These are phyloP conservation scores for Palloptera scutellata DNA, from an alignment of 2,888 invertebrate species.

Conservation along the genomic window DNA sequence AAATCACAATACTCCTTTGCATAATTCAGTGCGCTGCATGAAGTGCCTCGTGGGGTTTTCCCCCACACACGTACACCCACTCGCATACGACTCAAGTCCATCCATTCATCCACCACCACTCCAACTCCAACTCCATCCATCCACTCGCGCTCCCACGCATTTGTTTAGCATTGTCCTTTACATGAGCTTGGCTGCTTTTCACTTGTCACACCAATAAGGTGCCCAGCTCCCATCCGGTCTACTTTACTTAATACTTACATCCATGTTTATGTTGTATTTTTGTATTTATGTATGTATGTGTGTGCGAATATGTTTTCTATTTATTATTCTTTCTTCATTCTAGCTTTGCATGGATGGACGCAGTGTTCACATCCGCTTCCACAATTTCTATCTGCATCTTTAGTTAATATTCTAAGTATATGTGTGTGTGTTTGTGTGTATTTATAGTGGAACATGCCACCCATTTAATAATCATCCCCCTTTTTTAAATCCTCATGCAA, in stretches of 20 bases:
- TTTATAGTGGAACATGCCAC: conserved; percentile 60
- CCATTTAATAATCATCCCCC: conserved; percentile 63
- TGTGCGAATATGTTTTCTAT: no score
- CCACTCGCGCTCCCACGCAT: conserved; percentile 14
- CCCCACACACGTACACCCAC: background rate
- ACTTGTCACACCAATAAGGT: conserved; percentile 46
- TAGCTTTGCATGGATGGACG: conserved; percentile 12
- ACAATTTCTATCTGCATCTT: conserved; percentile 12
- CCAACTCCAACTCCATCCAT: no score
- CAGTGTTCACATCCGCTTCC: conserved; percentile 32
- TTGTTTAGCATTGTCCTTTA: conserved; percentile 21
- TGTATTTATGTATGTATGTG: no score
- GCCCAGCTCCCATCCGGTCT: conserved; percentile 33
- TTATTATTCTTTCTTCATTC: background rate
- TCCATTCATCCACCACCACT: background rate
- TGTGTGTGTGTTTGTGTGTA: conserved; percentile 34
- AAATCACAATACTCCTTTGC: conserved; percentile 23
- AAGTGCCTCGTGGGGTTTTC: conserved; percentile 11
- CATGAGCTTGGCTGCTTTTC: conserved; percentile 35
- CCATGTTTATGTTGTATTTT: no score
- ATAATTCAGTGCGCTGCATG: conserved; percentile 29
- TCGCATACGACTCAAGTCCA: background rate
- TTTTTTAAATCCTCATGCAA: conserved; percentile 48
- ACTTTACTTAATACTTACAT: no score
- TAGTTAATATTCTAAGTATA: conserved; percentile 5